Evolutionary conservation across 2,113 vertebrate genomes (phyloP).

Genomic region (Pangasianodon hypophthalmus): DNA sequence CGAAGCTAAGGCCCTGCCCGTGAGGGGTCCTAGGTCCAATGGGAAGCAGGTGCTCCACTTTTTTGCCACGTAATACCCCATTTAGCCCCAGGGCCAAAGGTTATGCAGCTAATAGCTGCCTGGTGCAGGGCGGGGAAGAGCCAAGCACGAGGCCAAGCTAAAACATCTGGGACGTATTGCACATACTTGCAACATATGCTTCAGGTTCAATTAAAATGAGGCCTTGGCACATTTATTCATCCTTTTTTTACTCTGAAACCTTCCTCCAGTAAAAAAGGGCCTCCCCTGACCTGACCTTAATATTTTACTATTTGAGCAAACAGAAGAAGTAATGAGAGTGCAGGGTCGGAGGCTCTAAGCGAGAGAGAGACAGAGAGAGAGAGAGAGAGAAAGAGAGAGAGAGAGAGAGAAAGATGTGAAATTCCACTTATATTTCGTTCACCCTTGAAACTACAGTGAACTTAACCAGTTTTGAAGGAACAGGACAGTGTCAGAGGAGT

Average conservation of each 20-base stretch:
- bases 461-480: constrained; percentile 66
- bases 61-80: constrained; percentile 88
- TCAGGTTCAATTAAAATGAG: constrained; percentile 97
- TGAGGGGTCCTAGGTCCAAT: constrained; percentile 86
- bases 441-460: constrained; percentile 71
- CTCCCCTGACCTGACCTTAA: constrained; percentile 81
- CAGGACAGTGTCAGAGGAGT: constrained; percentile 53
- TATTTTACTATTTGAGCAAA: constrained; percentile 78
- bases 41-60: constrained; percentile 93
- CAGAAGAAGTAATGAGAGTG: constrained; percentile 74
- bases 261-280: constrained; percentile 71
- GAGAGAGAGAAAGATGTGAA: constrained; percentile 63
- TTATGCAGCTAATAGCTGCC: constrained; percentile 96
- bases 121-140: constrained; percentile 82
- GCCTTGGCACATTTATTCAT: constrained; percentile 96
- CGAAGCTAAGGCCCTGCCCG: constrained; percentile 78
- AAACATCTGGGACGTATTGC: constrained; percentile 94
- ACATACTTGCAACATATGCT: constrained; percentile 92
- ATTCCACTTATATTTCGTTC: constrained; percentile 71
- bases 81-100: constrained; percentile 93
- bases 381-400: not conserved
- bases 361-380: not conserved
- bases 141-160: constrained; percentile 74
- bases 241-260: constrained; percentile 74
- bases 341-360: constrained; percentile 62